Conservation (phyloP, 2,888 invertebrate genomes). For the Balanococcus diminutus region DNA sequence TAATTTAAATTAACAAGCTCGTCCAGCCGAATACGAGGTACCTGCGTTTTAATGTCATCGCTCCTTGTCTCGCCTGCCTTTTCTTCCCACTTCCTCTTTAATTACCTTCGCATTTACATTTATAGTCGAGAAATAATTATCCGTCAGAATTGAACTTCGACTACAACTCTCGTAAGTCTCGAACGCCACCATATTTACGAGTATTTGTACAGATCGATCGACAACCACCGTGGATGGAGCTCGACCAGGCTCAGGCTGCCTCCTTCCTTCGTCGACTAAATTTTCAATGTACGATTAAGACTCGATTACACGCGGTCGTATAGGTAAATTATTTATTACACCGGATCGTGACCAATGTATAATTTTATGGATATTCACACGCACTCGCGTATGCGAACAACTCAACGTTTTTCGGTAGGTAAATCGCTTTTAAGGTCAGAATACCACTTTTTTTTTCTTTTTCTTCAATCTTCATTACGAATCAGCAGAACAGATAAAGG, state of each 20-base stretch:
- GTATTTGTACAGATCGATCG: no score
- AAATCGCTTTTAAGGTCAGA: not conserved
- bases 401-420: not conserved
- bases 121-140: not conserved
- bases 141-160: not conserved
- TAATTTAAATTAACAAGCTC: constrained; percentile 42
- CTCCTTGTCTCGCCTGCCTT: not conserved
- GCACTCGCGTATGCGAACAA: not conserved
- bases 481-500: not conserved
- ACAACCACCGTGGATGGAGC: no score
- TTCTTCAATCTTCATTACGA: no score
- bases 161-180: no score
- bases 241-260: not conserved
- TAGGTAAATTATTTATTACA: not conserved
- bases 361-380: constrained; percentile 1
- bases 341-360: constrained; percentile 1
- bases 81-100: constrained; percentile 18
- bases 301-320: not conserved
- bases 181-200: no score
- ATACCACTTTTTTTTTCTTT: not conserved
- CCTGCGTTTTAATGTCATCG: not conserved
- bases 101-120: not conserved
- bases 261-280: not conserved
- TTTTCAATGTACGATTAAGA: not conserved
- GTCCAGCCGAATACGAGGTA: not conserved